Base-by-base conservation (phyloP, 64 coral and sea anemone genomes). In the Orbicella faveolata region DNA sequence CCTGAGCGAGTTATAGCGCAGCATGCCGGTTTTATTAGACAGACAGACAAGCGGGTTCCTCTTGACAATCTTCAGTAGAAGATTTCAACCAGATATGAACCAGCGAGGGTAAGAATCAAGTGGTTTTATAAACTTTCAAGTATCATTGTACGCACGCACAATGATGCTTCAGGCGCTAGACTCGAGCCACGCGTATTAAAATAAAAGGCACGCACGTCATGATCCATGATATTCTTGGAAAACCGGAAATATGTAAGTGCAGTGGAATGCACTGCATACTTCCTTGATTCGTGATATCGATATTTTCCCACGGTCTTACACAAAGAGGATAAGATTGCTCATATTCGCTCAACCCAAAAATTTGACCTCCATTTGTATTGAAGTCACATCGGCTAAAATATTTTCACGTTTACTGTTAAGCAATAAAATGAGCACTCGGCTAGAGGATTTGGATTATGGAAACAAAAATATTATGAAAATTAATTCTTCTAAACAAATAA, bases 311-410 rank as follows among this genome's bases (percentile, higher is more conserved):
- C 82, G 82, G 35, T n/a, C 62, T 73, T 52, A 26, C 6, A 72
- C 36, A 73, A 85, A 85, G 82, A 41, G 37, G 63, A 73, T 85
- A 85, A 72, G 19, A 72, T 68, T 53, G 36, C 63, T 36, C 81
- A 20, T 67, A 39, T 69, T 11, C 82, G 39, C 64, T 85, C 64
- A 37, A 85, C 82, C 63, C 63, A 85, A 85, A 48, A 73, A 85
- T 85, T 85, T 85, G 82, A 85, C 82, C 82, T 85, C 64, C n/a
- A 52, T 52, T 52, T 85, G 82, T 85, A 72, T 52, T 52, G 64
- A 34, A 14, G 41, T 72, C 82, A 52, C 63, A 8, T 84, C 2
- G 63, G 2, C 48, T 41, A 37, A 85, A 85, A 73, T 53, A 85
- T 85, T 53, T 85, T 85, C 82, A 85, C 82, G 65, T 52, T 9